Conservation (phyloP, 35 echinoderm and acorn worm species). For the Holothuria glaberrima region DNA sequence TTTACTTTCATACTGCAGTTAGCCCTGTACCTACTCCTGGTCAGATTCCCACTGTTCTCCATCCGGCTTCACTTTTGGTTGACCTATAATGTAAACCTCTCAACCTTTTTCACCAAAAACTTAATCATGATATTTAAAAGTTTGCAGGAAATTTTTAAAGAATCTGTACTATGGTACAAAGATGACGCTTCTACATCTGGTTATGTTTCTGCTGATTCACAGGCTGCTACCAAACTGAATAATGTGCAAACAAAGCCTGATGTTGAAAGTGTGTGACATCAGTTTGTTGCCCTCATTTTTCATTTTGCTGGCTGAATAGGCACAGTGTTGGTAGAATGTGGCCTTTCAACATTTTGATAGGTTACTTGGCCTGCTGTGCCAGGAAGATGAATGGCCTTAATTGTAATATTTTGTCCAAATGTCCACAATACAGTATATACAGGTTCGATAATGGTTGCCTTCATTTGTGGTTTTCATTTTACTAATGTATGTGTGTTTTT, state of each 20-base stretch:
- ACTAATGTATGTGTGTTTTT: too few species aligned
- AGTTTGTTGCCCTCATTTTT: too few species aligned
- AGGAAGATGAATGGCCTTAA: background rate
- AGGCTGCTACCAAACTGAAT: constrained; percentile 30
- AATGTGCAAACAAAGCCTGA: background rate
- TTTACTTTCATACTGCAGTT: constrained; percentile 72
- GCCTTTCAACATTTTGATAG: too few species aligned
- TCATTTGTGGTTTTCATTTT: too few species aligned
- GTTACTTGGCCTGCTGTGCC: background rate
- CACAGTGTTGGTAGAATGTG: too few species aligned
- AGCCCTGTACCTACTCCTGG: constrained; percentile 70
- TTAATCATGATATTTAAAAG: constrained; percentile 85
- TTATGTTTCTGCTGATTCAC: constrained; percentile 15
- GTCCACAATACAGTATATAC: too few species aligned
- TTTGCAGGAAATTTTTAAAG: constrained; percentile 64
- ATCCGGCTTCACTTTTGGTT: constrained; percentile 84
- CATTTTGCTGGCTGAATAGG: too few species aligned
- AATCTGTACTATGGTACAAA: constrained; percentile 60
- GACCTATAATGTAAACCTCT: constrained; percentile 57
- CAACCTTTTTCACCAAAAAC: constrained; percentile 88
- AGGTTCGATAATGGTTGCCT: too few species aligned
- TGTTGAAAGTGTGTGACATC: background rate
- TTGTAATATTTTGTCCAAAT: background rate
- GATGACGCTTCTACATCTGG: background rate
- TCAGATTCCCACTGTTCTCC: constrained; percentile 86